Evolutionary conservation across 2,113 vertebrate species (phyloP).

Genomic region (Haemorhous mexicanus): DNA sequence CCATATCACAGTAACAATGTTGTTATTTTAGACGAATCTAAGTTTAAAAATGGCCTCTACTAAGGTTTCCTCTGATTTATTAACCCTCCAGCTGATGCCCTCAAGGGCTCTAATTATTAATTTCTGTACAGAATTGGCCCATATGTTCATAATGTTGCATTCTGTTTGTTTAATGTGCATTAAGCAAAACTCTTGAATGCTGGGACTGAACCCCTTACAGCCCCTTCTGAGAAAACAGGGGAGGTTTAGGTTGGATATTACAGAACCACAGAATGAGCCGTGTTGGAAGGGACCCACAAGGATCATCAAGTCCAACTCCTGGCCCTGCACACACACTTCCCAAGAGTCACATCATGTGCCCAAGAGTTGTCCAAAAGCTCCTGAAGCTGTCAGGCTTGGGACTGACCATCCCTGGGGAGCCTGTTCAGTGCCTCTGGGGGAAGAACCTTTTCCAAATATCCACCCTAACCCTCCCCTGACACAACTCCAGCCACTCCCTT

Average conservation of each 20-base stretch:
- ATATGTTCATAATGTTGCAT: background rate
- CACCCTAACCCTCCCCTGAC: background rate
- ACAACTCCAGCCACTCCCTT: background rate
- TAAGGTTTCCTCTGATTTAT: background rate
- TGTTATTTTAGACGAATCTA: background rate
- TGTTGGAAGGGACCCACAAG: background rate
- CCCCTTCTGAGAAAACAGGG: background rate
- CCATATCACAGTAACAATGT: background rate
- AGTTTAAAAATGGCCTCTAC: background rate
- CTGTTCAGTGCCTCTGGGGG: background rate
- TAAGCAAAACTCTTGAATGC: background rate
- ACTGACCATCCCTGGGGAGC: background rate
- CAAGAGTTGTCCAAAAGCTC: background rate
- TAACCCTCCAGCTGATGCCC: background rate
- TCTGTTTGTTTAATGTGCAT: background rate
- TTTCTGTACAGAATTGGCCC: background rate
- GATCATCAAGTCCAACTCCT: background rate
- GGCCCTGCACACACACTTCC: background rate
- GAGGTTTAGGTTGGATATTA: background rate
- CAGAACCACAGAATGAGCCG: background rate
- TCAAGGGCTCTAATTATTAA: background rate
- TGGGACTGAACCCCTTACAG: rapidly evolving
- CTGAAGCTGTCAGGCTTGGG: background rate
- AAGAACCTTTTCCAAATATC: background rate
- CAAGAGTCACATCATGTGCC: background rate